Base-by-base conservation (phyloP, 2,113 vertebrate species). In the Eretmochelys imbricata region DNA sequence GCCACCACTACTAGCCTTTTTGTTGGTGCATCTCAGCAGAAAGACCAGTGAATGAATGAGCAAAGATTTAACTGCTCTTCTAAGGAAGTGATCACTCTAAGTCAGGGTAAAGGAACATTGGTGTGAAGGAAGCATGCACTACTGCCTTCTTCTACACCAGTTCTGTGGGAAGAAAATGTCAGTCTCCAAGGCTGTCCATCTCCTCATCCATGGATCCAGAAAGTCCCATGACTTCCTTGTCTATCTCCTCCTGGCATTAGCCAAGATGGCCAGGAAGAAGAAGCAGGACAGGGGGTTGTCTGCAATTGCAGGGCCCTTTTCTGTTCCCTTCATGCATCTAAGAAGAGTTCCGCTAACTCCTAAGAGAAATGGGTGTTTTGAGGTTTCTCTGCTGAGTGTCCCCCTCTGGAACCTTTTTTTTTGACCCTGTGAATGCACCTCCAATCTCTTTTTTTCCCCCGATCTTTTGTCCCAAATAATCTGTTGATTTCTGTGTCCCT, bases 341-440 rank as follows among this genome's bases (percentile, higher is more conserved):
- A 80, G 65, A 6, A 82, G 22, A 3, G 55, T 55, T 59, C 76
- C 55, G 50, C 55, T 27, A 93, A 3, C 13, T 84, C 65, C 57
- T 0, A 88, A 48, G 49, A 72, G 0, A 4, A n/a, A 1, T 31
- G 80, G 20, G 2, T n/a, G 24, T 12, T 42, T 88, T 57, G 6
- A 31, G 16, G 81, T 35, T 62, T 27, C 62, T 78, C 75, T 72
- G 22, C 38, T 50, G n/a, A 11, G 20, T 1, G 1, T n/a, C 54
- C 84, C 48, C 35, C 24, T 78, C 35, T 8, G 3, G 51, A 53
- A 78, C 10, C 10, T 49, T 49, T 49, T 49, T 51, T 65, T 10
- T 5, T 76, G 0, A 51, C 25, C 55, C 17, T 0, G 0, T 5
- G 17, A n/a, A 49, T 13, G 46, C 19, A 55, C 9, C 3, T n/a